Evolutionary conservation across 2,888 invertebrate species (phyloP).

Genomic region (Bombylius major): DNA sequence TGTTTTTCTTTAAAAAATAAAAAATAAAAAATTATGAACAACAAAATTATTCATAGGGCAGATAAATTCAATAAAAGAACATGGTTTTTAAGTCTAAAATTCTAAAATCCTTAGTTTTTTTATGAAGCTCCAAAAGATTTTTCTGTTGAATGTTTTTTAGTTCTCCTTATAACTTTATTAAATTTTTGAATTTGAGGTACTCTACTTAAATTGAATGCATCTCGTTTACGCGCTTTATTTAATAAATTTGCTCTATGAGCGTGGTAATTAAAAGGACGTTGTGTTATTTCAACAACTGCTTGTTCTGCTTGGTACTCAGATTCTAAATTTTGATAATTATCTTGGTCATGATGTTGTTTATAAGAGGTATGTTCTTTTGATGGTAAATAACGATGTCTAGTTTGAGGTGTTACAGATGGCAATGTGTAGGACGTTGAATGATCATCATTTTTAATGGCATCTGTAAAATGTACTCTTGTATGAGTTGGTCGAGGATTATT

Average conservation of each 20-base stretch:
- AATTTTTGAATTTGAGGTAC: background rate
- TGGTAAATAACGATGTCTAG: conserved; percentile 18
- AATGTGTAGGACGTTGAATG: conserved; percentile 23
- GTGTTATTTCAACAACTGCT: conserved; percentile 22
- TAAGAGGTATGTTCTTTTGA: background rate
- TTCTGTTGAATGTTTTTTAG: no score
- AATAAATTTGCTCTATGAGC: conserved; percentile 18
- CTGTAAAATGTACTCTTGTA: conserved; percentile 31
- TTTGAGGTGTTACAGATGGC: conserved; percentile 23
- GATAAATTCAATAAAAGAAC: no score
- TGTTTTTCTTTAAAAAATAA: no score
- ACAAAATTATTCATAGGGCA: no score
- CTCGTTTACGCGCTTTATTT: conserved; percentile 9
- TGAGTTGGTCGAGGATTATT: conserved; percentile 33
- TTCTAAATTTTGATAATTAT: background rate
- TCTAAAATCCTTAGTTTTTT: no score
- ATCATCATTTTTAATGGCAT: conserved; percentile 15
- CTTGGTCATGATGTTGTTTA: background rate
- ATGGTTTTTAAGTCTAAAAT: no score
- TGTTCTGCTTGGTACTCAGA: conserved; percentile 2
- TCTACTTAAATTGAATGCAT: conserved; percentile 2
- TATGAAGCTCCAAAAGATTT: no score
- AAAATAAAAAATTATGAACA: no score
- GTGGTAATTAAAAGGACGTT: conserved; percentile 32
- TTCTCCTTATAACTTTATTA: background rate